A percentile compares a stretch with the other conserved stretches of the same genome.
Conservation (phyloP, 2,113 vertebrate species). For the Corvus hawaiiensis region DNA sequence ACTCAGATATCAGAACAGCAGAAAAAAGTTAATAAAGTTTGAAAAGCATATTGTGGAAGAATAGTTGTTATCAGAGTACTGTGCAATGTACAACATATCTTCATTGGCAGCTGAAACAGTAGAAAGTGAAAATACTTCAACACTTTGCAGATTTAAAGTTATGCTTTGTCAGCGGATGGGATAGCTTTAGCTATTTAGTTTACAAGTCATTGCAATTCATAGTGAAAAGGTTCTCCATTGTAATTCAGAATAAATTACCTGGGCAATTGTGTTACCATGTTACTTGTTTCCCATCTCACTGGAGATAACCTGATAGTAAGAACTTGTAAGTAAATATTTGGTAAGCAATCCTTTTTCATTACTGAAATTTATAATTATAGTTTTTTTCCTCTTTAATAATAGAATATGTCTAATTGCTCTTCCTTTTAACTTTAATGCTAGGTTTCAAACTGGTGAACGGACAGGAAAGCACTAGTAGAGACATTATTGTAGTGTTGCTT, state of each 20-base stretch:
- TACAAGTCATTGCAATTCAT: background rate
- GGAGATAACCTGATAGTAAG: background rate
- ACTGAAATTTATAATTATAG: constrained; percentile 48
- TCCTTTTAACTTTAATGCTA: constrained; percentile 55
- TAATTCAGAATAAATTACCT: background rate
- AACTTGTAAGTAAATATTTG: constrained; percentile 40
- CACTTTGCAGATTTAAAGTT: background rate
- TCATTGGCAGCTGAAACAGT: background rate
- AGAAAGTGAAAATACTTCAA: background rate
- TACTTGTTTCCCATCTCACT: background rate
- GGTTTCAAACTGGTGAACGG: constrained; percentile 52
- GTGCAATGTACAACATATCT: background rate
- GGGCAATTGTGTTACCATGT: background rate
- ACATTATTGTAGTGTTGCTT: constrained; percentile 48
- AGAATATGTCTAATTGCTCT: constrained; percentile 63
- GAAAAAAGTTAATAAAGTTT: background rate
- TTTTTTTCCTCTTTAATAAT: constrained; percentile 40
- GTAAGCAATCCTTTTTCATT: constrained; percentile 20
- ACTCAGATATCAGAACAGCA: background rate
- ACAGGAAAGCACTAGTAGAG: constrained; percentile 47
- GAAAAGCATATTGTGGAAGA: background rate
- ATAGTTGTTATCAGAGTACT: background rate
- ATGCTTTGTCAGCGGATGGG: background rate
- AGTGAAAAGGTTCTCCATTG: background rate
- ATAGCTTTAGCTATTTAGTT: background rate